Evolutionary conservation across 2,888 invertebrate genomes (phyloP).

Genomic region (Morinoia aosen): DNA sequence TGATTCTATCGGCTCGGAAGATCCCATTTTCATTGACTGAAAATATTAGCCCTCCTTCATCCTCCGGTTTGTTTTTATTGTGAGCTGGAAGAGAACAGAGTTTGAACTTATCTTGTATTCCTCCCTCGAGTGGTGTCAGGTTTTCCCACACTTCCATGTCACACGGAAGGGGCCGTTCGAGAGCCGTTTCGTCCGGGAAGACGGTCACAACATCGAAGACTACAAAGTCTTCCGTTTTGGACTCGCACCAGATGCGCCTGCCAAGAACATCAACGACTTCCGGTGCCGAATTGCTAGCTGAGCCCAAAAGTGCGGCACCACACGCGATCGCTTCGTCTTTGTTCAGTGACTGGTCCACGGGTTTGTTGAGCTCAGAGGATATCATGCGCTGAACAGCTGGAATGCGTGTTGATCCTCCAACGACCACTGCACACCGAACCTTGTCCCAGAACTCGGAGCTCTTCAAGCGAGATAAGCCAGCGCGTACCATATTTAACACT

Average conservation of each 20-base stretch:
- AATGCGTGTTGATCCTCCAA: conserved; percentile 17
- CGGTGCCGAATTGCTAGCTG: no score
- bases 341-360: not conserved
- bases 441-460: not conserved
- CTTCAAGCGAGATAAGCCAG: not conserved
- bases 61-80: not conserved
- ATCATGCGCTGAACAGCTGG: not conserved
- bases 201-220: not conserved
- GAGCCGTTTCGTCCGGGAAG: not conserved
- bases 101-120: not conserved
- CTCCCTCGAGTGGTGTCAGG: not conserved
- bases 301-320: not conserved
- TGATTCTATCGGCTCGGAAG: not conserved
- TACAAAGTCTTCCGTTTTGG: not conserved
- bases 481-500: not conserved
- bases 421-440: not conserved
- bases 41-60: not conserved
- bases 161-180: not conserved
- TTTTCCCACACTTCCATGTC: no score
- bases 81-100: not conserved
- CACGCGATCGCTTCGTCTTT: conserved; percentile 16
- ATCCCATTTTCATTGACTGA: not conserved
- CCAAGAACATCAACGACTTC: not conserved
- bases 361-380: not conserved
- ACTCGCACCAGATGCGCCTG: not conserved